These are phyloP conservation scores for Callopanchax toddi DNA, from an alignment of 2,113 vertebrate species.

Conservation along the genomic window DNA sequence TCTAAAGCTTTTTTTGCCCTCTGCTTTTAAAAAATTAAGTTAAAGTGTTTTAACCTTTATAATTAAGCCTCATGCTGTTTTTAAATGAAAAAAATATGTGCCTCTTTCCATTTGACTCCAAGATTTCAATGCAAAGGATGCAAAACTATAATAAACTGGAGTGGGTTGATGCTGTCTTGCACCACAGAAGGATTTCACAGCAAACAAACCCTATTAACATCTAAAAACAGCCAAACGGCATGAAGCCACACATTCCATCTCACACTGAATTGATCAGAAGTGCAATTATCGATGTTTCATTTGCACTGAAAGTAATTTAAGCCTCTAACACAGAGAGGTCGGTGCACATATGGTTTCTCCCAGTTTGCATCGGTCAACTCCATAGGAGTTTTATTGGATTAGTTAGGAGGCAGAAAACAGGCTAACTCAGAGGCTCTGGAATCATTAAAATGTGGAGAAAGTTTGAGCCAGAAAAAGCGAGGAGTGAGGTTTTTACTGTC, in stretches of 20 bases:
- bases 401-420: conserved; percentile 9
- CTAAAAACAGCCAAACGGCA: conserved; percentile 9
- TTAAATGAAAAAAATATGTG: too few species aligned
- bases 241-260: conserved; percentile 33
- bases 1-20: background rate
- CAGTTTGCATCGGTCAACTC: conserved; percentile 20
- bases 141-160: background rate
- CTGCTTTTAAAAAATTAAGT: background rate
- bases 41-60: too few species aligned
- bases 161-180: background rate
- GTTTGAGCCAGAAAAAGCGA: conserved; percentile 14
- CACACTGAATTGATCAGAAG: conserved; percentile 33
- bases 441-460: conserved; percentile 46
- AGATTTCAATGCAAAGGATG: too few species aligned
- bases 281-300: conserved; percentile 52
- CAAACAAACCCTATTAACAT: conserved; percentile 36
- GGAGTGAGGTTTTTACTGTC: conserved; percentile 39
- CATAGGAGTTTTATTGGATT: conserved; percentile 11
- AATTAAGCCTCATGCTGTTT: too few species aligned
- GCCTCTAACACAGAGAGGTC: conserved; percentile 20
- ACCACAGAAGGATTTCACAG: conserved; percentile 10
- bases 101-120: too few species aligned
- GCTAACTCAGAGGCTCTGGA: background rate
- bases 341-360: conserved; percentile 17
- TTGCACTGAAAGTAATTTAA: conserved; percentile 26